phyloP scores from a whole-genome alignment of 37 sponge, comb jelly and placozoan genomes.

The Cladorhizidae sp. region DNA sequence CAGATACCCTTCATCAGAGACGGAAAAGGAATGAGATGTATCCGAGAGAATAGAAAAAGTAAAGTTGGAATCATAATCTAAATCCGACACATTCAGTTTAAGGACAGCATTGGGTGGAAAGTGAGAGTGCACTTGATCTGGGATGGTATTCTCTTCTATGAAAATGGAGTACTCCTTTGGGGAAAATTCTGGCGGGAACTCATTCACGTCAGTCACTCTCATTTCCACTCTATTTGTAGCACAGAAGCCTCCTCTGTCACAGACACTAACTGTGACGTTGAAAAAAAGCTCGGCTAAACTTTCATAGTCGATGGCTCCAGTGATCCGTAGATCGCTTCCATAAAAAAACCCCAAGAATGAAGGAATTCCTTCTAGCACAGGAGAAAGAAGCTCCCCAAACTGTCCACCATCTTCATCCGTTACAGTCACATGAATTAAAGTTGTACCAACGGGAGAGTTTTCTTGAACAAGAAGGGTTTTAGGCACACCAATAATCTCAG shows the following conservation, averaged over 20 bases:
- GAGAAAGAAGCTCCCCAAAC: constrained; percentile 12
- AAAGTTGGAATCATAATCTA: not conserved
- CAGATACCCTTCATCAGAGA: constrained; percentile 36
- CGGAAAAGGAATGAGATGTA: constrained; percentile 27
- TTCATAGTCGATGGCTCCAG: constrained; percentile 36
- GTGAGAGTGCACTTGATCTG: not conserved
- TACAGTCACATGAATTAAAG: constrained; percentile 28
- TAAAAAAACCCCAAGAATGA: not conserved
- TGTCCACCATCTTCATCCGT: constrained; percentile 64
- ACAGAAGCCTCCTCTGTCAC: constrained; percentile 53
- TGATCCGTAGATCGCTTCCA: constrained; percentile 2
- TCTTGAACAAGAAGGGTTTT: constrained; percentile 45
- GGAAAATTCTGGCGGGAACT: constrained; percentile 37
- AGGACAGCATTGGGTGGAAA: constrained; percentile 39
- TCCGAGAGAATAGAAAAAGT: constrained; percentile 15
- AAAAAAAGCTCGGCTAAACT: not conserved
- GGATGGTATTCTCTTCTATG: constrained; percentile 27
- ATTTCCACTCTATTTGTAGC: constrained; percentile 13
- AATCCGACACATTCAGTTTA: constrained; percentile 3
- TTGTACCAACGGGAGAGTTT: constrained; percentile 29
- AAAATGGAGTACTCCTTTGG: constrained; percentile 11
- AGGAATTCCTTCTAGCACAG: not conserved
- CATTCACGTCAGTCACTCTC: constrained; percentile 23
- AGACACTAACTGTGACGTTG: constrained; percentile 40
- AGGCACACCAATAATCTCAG: constrained; percentile 13